Evolutionary conservation across 2,113 vertebrate genomes (phyloP).

Genomic region (Centropristis striata): DNA sequence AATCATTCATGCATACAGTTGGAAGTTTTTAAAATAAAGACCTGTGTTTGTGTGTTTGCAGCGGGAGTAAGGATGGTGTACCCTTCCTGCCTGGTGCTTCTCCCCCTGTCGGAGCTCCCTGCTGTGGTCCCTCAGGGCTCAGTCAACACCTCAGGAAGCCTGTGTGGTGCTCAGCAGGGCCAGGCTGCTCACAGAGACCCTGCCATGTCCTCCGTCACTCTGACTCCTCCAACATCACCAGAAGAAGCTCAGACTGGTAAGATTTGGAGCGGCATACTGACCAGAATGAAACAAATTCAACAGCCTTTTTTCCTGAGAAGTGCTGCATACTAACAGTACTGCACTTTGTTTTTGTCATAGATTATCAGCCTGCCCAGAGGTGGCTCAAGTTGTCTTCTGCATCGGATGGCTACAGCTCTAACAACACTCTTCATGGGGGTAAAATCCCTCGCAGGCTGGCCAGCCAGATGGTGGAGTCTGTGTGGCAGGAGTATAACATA

Average conservation of each 20-base stretch:
- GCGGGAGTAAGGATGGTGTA: conserved; percentile 99
- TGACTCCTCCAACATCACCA: conserved; percentile 97
- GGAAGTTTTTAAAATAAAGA: not conserved
- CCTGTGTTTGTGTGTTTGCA: conserved; percentile 79
- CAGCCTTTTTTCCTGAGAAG: not conserved
- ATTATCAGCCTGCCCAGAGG: conserved; percentile 93
- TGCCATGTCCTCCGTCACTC: conserved; percentile 97
- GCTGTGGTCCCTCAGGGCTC: conserved; percentile 88
- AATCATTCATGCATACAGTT: not conserved
- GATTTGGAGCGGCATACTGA: not conserved
- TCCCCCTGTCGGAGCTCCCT: conserved; percentile 96
- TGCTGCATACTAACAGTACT: not conserved
- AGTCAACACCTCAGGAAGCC: conserved; percentile 89
- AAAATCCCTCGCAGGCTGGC: conserved; percentile 96
- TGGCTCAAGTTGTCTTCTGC: conserved; percentile 95
- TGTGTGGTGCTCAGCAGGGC: conserved; percentile 93
- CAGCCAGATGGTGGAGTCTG: conserved; percentile 95
- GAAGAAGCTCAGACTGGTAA: conserved; percentile 97
- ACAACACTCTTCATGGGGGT: conserved; percentile 95
- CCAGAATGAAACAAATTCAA: not conserved
- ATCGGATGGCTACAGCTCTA: conserved; percentile 91
- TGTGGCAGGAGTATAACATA: conserved; percentile 99
- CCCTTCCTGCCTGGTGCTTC: conserved; percentile 96
- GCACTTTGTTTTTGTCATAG: conserved; percentile 77
- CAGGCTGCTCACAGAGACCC: conserved; percentile 94